Evolutionary conservation across 2,113 vertebrate species (phyloP), one percentile per base, ranked within the genome.

Genomic region (Cyprinodon variegatus): DNA sequence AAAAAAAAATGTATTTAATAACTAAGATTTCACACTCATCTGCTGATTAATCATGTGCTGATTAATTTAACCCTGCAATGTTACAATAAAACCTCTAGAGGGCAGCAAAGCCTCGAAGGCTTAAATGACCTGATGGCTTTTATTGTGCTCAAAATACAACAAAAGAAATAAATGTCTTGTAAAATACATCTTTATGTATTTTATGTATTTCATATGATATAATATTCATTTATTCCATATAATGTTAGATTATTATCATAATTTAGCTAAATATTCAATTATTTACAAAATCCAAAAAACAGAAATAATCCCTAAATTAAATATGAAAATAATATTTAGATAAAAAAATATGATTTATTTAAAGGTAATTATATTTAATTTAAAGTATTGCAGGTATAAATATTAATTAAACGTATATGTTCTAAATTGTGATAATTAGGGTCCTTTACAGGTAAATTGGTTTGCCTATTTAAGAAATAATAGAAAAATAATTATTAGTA

Each of bases 81-180:
- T 4, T 3, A 40, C 0, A 0, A 36, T 0, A 0, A 39, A 29
- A 68, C 81, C 87, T 81, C 13, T 11, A 70, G 84, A 40, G 85
- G 83, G 86, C 69, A 67, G 59, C 70, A 61, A 2, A 43, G 61
- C 48, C 45, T 20, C 3, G 11, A 11, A 36, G 11, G 65, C 45
- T 43, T 22, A 1, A 57, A 57, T 57, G 7, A 53, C 17, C 20
- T 13, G 15, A 20, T 17, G 12, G 12, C 46, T 48, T 48, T 14
- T 50, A 20, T 8, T 20, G 17, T 17, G 6, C 2, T 53, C 50
- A 20, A 53, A 20, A 53, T 53, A 6, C 17, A 20, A 53, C 9
- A 10, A 53, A 41, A 41, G 5, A 41, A 57, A 53, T 53, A n/a
- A 53, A 5, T 9, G 17, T 5, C 20, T 53, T 50, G 4, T 14